Percentiles rank a stretch among this genome's conserved stretches.
Evolutionary conservation across 2,113 vertebrate species (phyloP).

Genomic region (Podocnemis expansa): DNA sequence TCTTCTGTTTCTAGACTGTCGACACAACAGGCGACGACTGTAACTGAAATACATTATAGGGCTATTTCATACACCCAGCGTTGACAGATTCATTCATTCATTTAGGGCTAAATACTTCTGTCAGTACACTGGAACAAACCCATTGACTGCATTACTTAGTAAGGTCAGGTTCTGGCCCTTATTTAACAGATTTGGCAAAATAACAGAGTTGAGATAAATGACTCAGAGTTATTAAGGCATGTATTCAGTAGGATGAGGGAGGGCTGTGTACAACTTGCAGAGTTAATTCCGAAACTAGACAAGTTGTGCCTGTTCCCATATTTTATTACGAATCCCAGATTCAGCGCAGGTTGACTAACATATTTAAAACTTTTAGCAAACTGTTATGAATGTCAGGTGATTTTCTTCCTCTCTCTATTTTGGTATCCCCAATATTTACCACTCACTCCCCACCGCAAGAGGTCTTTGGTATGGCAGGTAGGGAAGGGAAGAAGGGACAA

Average conservation of each 20-base stretch:
- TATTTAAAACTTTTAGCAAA: neutral
- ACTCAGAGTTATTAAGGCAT: neutral
- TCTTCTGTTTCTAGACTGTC: neutral
- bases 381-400: neutral
- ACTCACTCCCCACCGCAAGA: neutral
- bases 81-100: neutral
- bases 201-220: accelerated
- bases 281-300: neutral
- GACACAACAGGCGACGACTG: neutral
- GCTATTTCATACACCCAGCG: no score
- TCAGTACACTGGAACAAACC: neutral
- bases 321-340: neutral
- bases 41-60: neutral
- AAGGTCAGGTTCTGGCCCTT: neutral
- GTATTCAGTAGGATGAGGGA: neutral
- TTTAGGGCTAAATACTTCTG: neutral
- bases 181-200: neutral
- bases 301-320: neutral
- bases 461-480: no score
- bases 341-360: neutral
- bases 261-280: neutral
- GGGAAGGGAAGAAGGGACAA: neutral
- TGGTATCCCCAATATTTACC: neutral
- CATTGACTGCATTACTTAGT: neutral
- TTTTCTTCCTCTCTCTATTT: neutral